Evolutionary conservation across 37 sponge, comb jelly and placozoan genomes (phyloP), one percentile per base, ranked within the genome.

Genomic region (Spongilla lacustris): DNA sequence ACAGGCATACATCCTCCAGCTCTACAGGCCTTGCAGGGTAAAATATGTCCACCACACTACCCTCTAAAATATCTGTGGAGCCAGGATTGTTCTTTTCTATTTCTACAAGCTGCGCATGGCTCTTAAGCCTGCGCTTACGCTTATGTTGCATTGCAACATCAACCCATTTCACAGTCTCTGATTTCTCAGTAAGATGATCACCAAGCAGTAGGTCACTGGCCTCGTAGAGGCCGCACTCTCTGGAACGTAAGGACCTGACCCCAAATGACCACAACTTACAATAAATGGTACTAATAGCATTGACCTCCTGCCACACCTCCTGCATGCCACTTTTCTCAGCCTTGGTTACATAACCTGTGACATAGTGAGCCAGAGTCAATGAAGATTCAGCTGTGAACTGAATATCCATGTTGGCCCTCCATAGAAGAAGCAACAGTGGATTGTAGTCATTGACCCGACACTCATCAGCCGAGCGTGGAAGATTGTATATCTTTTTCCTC

Each of bases 401-500:
- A 8, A 91, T 26, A 69, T 87, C 88, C 17, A 83, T 72, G 75
- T 91, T 91, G 22, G 88, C 88, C 75, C 83, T 87, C 92, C 91
- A 91, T 38, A 86, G 26, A 36, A 78, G 23, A 22, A 86, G 79
- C 73, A 91, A 34, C 23, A 82, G 68, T 19, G 91, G 91, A 82
- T 86, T 91, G 75, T 91, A 86, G 74, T 86, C 83, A 37, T 91
- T 91, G 23, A 90, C 86, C 36, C 86, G 74, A 12, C 23, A 41
- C 75, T 91, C 91, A 26, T 22, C 37, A 5, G 31, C 36, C 27
- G 38, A 21, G 23, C 87, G 79, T 4, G 23, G 36, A 10, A 91
- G 69, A 10, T 88, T 27, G 76, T 92, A 87, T n/a, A 87, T 79
- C 29, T 49, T 78, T 34, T 74, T 48, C 25, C 76, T 41, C 30